Percentiles rank a stretch among this genome's conserved stretches.
Conservation (phyloP, 2,113 vertebrate genomes). For the Thomomys bottae region DNA sequence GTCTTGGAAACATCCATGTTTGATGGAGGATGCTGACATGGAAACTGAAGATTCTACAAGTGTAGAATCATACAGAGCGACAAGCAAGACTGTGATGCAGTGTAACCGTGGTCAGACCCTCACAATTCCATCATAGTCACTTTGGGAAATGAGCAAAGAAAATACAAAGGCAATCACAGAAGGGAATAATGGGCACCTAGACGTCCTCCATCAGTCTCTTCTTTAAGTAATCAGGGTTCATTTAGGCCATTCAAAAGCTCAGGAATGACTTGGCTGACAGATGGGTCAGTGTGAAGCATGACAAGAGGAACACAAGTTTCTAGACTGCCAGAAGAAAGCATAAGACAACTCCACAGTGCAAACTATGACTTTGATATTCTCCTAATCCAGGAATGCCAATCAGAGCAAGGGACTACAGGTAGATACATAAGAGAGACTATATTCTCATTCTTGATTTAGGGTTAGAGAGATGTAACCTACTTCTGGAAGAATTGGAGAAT, state of each 20-base stretch:
- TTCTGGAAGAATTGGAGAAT: neutral
- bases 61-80: neutral
- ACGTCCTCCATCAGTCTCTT: neutral
- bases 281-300: neutral
- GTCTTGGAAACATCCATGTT: neutral
- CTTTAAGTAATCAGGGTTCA: neutral
- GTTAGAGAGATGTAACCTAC: neutral
- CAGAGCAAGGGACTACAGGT: neutral
- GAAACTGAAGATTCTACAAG: neutral
- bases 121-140: neutral
- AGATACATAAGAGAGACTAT: neutral
- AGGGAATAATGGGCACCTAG: neutral
- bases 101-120: neutral
- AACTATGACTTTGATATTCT: neutral
- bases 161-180: neutral
- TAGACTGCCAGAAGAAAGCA: neutral
- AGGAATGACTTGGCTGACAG: accelerated
- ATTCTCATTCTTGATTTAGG: neutral
- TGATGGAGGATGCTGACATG: neutral
- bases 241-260: neutral
- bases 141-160: neutral
- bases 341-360: neutral
- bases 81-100: neutral
- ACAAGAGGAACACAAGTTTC: neutral
- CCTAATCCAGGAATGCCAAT: neutral